Evolutionary conservation across 2,888 invertebrate genomes (phyloP).

Genomic region (Dryadula phaetusa): DNA sequence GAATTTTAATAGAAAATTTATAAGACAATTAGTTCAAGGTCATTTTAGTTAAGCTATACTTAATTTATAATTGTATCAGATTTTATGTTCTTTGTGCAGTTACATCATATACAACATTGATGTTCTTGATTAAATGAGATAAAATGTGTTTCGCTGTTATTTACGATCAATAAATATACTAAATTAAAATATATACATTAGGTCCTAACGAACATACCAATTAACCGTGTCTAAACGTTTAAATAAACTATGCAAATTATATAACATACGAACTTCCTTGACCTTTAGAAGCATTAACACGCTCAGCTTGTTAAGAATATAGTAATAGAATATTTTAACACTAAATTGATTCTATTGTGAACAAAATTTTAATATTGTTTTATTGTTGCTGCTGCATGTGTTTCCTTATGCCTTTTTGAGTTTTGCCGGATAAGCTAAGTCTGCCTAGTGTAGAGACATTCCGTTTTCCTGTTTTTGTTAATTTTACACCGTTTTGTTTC

Average conservation of each 20-base stretch:
- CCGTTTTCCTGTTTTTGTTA: no score
- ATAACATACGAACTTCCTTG: slow-evolving; percentile 31
- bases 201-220: slow-evolving; percentile 34
- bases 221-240: slow-evolving; percentile 26
- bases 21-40: not conserved
- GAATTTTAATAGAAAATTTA: not conserved
- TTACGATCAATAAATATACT: slow-evolving; percentile 36
- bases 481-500: no score
- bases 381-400: not conserved
- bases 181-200: slow-evolving; percentile 31
- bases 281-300: slow-evolving; percentile 25
- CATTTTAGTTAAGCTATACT: slow-evolving; percentile 26
- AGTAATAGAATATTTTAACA: slow-evolving; percentile 10
- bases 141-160: slow-evolving; percentile 32
- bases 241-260: slow-evolving; percentile 32
- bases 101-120: slow-evolving; percentile 50
- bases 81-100: slow-evolving; percentile 40
- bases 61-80: slow-evolving; percentile 51
- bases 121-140: slow-evolving; percentile 46
- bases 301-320: slow-evolving; percentile 8
- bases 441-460: no score
- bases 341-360: slow-evolving; percentile 6
- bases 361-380: not conserved
- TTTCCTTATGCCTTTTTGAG: no score
- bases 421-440: no score